These are phyloP conservation scores for Nipponacmea schrenckii DNA, from an alignment of 2,888 invertebrate species.

Conservation along the genomic window DNA sequence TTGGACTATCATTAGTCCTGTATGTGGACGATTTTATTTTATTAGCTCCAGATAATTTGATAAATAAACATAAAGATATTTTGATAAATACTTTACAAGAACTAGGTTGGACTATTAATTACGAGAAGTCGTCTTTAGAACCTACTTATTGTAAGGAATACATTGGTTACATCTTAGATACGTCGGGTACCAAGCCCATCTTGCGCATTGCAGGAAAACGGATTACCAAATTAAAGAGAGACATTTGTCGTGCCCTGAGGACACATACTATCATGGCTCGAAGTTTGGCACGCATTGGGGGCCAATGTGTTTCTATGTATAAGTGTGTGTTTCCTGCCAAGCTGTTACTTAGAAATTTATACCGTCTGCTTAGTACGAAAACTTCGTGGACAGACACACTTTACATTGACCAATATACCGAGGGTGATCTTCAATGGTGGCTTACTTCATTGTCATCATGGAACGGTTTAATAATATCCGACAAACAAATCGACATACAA, in stretches of 20 bases:
- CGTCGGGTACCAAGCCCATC: neutral
- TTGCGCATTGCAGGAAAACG: conserved; percentile 10
- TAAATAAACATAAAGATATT: neutral
- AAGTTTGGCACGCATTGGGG: conserved; percentile 13
- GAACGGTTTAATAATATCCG: conserved; percentile 12
- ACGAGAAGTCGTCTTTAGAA: conserved; percentile 2
- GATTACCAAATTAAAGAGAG: conserved; percentile 8
- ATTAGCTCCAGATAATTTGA: neutral
- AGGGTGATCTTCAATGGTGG: conserved; percentile 15
- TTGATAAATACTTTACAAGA: neutral
- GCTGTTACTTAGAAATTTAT: conserved; percentile 14
- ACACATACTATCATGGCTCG: conserved; percentile 8
- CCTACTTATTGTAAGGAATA: neutral
- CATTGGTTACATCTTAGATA: conserved; percentile 17
- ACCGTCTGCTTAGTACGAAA: conserved; percentile 11
- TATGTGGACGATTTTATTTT: conserved; percentile 19
- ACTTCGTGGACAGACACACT: conserved; percentile 15
- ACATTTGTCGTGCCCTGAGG: neutral
- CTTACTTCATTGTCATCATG: conserved; percentile 8
- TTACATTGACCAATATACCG: conserved; percentile 4
- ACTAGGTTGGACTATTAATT: conserved; percentile 7
- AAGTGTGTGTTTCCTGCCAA: conserved; percentile 12
- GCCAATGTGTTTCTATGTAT: conserved; percentile 20
- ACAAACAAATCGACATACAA: neutral
- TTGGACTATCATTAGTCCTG: neutral